A percentile compares a stretch with the other conserved stretches of the same genome.
Evolutionary conservation across 1,140 invertebrate species (phyloP).

Genomic region (Paramacrobiotus metropolitanus): DNA sequence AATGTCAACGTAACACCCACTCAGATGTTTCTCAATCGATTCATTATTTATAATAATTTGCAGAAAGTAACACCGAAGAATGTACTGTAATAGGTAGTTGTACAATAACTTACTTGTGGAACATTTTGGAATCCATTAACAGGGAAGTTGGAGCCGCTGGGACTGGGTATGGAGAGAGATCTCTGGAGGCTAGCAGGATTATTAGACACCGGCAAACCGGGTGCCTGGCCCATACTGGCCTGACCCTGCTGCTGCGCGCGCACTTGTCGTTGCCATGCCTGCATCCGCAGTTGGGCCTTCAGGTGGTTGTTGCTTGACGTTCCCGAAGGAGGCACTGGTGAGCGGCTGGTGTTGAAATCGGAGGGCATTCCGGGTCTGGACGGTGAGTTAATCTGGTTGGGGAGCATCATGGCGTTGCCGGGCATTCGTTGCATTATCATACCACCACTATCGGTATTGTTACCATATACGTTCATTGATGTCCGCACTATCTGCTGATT

Average conservation of each 20-base stretch:
- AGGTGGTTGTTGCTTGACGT: not conserved
- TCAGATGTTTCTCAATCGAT: not conserved
- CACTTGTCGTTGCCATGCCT: not conserved
- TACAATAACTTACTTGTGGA: not conserved
- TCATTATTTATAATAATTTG: not conserved
- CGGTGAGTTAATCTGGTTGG: not conserved
- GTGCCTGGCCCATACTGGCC: not conserved
- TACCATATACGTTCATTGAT: too few species aligned
- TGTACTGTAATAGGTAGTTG: not conserved
- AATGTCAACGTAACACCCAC: not conserved
- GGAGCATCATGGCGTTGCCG: not conserved
- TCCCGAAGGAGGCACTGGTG: not conserved
- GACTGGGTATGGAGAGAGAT: not conserved
- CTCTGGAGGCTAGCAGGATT: not conserved
- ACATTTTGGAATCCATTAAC: conserved; percentile 1
- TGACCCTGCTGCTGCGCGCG: not conserved
- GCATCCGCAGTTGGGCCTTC: not conserved
- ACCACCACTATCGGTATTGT: too few species aligned
- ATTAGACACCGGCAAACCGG: not conserved
- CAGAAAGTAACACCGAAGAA: not conserved
- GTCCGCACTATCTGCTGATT: too few species aligned
- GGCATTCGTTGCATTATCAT: not conserved
- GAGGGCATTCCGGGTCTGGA: not conserved
- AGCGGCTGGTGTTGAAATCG: not conserved
- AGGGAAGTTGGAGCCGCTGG: not conserved